A percentile compares a stretch with the other conserved stretches of the same genome.
These are phyloP conservation scores for Pristionchus mayeri DNA, from an alignment of 2,888 invertebrate genomes.

Conservation along the genomic window DNA sequence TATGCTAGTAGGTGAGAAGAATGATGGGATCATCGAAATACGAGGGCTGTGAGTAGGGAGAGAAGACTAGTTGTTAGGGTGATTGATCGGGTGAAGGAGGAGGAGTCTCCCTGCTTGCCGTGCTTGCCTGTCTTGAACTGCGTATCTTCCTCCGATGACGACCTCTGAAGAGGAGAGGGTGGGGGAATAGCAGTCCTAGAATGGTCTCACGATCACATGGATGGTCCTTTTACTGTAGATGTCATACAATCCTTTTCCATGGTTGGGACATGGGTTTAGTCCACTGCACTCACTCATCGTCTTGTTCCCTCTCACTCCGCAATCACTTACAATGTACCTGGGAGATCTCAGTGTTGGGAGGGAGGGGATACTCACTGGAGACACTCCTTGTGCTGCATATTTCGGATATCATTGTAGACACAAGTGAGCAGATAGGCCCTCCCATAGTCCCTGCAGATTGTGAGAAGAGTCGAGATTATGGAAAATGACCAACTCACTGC, in stretches of 20 bases:
- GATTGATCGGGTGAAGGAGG: not conserved
- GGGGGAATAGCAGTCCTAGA: not conserved
- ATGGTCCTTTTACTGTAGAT: not conserved
- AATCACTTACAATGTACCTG: not conserved
- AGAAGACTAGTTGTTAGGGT: not conserved
- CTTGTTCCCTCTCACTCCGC: not conserved
- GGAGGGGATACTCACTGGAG: not conserved
- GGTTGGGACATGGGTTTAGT: not conserved
- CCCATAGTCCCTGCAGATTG: not conserved
- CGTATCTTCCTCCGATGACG: no score
- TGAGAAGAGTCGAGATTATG: not conserved
- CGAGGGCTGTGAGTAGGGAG: not conserved
- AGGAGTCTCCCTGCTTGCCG: not conserved
- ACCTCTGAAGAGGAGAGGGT: not conserved
- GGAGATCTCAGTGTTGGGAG: not conserved
- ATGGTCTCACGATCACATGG: not conserved
- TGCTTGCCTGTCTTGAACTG: not conserved
- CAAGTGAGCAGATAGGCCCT: not conserved
- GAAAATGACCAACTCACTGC: not conserved
- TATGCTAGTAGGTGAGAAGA: not conserved
- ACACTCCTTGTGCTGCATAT: constrained; percentile 16
- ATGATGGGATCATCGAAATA: not conserved
- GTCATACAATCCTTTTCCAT: not conserved
- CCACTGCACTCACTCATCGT: not conserved
- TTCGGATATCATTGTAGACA: constrained; percentile 48